Evolutionary conservation across 2,113 vertebrate species (phyloP), one percentile per base, ranked within the genome.

Genomic region (Tragelaphus buxtoni): DNA sequence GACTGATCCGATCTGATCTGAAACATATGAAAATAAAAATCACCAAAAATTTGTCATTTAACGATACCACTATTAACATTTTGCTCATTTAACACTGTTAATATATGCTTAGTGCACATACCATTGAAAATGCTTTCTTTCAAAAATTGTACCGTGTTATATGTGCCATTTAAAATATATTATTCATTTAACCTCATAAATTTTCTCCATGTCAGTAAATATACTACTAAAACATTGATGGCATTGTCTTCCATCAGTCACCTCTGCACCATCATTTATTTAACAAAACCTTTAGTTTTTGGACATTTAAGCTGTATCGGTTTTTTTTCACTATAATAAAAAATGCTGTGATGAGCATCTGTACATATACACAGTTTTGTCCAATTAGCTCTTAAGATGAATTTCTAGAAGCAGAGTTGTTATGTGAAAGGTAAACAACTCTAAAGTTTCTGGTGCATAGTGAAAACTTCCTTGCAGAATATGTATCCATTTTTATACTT

Each of bases 311-410:
- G 35, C 72, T 90, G 24, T 69, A 86, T 87, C 18, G 20, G 1
- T 12, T 9, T 51, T 94, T 84, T 69, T 90, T 69, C 47, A 74
- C 35, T 60, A 11, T 63, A 65, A 83, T 88, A 90, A 95, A 97
- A 95, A 94, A 30, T 83, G 74, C 53, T 83, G 58, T 9, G 6
- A 55, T 87, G 32, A 69, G 24, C 77, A 91, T 94, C 51, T 92
- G 42, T 90, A 10, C 26, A 7, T 20, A 14, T 69, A 56, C 1
- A 90, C 93, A 42, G 69, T 35, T 88, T 91, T 88, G 95, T 87
- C 76, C 96, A 95, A 84, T 95, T 97, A 92, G 26, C 86, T 92
- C 65, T 94, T 94, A 95, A 94, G 93, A 96, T 90, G 79, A 92
- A 92, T 92, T 95, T 79, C 42, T 77, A 60, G 49, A 63, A 32